Conservation (phyloP, 2,888 invertebrate species). For the Exephanes ischioxanthus region DNA sequence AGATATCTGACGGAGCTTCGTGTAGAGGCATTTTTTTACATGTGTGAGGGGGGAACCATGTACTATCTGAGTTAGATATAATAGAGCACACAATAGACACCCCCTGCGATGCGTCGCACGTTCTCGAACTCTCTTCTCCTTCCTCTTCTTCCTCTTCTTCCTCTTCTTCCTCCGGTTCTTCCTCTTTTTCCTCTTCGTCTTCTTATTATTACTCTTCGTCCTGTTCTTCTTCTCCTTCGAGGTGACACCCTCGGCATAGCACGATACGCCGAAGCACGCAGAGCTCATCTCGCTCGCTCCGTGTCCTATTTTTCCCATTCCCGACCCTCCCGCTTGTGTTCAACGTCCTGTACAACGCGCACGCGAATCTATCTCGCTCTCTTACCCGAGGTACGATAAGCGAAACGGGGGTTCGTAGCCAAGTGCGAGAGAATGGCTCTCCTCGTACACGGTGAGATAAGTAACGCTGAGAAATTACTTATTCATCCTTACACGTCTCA, state of each 20-base stretch:
- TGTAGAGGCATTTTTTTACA: neutral
- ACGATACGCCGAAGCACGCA: constrained; percentile 1
- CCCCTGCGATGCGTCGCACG: neutral
- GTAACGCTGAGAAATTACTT: constrained; percentile 59
- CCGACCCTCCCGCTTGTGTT: constrained; percentile 11
- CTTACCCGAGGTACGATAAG: constrained; percentile 29
- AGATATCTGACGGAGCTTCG: neutral
- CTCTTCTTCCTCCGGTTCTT: neutral
- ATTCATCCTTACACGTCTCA: constrained; percentile 41
- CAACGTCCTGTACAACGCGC: constrained; percentile 24
- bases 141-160: neutral
- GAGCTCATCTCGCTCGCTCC: constrained; percentile 15
- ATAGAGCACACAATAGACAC: neutral
- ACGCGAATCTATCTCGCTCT: constrained; percentile 43
- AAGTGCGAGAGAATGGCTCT: constrained; percentile 16
- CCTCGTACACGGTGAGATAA: constrained; percentile 34
- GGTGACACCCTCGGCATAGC: neutral
- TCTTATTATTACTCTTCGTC: neutral
- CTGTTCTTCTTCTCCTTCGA: neutral
- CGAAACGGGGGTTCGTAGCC: constrained; percentile 34
- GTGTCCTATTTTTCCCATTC: constrained; percentile 39
- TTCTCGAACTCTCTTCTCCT: neutral
- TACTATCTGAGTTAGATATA: neutral
- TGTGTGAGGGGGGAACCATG: neutral
- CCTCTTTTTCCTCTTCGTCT: neutral